Conservation (phyloP, 2,113 vertebrate genomes). For the Poecilia latipinna region DNA sequence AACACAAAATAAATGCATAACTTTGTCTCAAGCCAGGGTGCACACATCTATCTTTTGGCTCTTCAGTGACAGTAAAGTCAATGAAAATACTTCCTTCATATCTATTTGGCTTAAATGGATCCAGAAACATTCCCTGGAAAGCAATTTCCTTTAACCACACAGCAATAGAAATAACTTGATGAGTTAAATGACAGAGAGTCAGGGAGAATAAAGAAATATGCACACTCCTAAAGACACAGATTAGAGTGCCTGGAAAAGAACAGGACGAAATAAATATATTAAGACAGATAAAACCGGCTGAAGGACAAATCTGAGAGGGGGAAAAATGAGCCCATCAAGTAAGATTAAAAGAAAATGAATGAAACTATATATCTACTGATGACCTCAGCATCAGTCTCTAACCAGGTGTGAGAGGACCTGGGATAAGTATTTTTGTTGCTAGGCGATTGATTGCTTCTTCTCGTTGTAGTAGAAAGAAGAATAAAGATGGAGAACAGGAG, state of each 20-base stretch:
- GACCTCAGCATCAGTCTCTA: slow-evolving; percentile 49
- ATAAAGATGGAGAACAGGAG: slow-evolving; percentile 33
- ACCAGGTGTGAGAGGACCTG: slow-evolving; percentile 44
- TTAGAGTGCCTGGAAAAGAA: slow-evolving; percentile 41
- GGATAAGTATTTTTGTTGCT: slow-evolving; percentile 53
- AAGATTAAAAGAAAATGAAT: slow-evolving; percentile 48
- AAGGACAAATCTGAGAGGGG: slow-evolving; percentile 31
- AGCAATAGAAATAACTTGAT: slow-evolving; percentile 16
- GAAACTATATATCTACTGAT: slow-evolving; percentile 46
- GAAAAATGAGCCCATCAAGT: slow-evolving; percentile 10
- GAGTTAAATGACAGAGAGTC: slow-evolving; percentile 47
- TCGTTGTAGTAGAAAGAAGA: slow-evolving; percentile 26
- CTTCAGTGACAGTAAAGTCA: slow-evolving; percentile 21
- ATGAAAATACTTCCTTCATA: slow-evolving; percentile 23
- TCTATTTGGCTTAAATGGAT: slow-evolving; percentile 23
- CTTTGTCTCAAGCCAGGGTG: neutral
- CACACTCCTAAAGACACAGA: slow-evolving; percentile 43
- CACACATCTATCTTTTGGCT: neutral
- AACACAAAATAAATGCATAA: no score
- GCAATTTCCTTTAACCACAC: slow-evolving; percentile 31
- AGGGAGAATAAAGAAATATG: slow-evolving; percentile 43
- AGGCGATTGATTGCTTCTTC: slow-evolving; percentile 52
- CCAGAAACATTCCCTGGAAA: slow-evolving; percentile 23
- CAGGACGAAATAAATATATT: slow-evolving; percentile 46
- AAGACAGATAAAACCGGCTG: slow-evolving; percentile 29